phyloP scores from a whole-genome alignment of 2,888 invertebrate genomes.

The Diarsia brunnea region DNA sequence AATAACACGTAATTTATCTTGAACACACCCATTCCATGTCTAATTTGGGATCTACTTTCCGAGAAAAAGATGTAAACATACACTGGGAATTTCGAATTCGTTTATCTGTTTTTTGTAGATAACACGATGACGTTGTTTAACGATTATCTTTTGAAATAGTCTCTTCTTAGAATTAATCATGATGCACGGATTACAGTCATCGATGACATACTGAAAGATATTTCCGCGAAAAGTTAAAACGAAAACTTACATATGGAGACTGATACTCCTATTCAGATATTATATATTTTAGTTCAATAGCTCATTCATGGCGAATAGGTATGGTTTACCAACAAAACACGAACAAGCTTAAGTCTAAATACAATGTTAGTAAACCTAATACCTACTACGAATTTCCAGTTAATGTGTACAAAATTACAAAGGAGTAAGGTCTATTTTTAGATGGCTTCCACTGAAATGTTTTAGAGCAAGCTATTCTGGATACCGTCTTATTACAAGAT shows the following conservation, averaged over 20 bases:
- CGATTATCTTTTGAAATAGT: neutral
- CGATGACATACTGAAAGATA: neutral
- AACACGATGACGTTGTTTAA: neutral
- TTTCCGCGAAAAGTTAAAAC: neutral
- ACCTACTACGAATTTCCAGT: conserved; percentile 4
- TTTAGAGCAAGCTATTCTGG: conserved; percentile 28
- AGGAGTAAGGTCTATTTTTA: conserved; percentile 25
- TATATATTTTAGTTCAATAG: conserved; percentile 21
- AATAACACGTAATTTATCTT: conserved; percentile 15
- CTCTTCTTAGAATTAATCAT: neutral
- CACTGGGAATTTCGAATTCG: conserved; percentile 13
- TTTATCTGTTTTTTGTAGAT: neutral
- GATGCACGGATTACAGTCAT: neutral
- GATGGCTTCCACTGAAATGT: conserved; percentile 10
- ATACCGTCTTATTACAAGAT: conserved; percentile 2
- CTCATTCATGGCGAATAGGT: neutral
- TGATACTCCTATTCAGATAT: neutral
- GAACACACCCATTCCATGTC: conserved; percentile 44
- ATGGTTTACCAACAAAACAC: neutral
- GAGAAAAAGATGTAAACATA: conserved; percentile 27
- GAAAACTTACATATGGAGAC: neutral
- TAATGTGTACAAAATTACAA: conserved; percentile 5
- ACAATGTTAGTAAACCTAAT: neutral
- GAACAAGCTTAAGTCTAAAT: neutral
- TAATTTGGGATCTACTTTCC: conserved; percentile 50